Base-by-base conservation (phyloP, 2,888 invertebrate species). In the Hoplodrina blanda region DNA sequence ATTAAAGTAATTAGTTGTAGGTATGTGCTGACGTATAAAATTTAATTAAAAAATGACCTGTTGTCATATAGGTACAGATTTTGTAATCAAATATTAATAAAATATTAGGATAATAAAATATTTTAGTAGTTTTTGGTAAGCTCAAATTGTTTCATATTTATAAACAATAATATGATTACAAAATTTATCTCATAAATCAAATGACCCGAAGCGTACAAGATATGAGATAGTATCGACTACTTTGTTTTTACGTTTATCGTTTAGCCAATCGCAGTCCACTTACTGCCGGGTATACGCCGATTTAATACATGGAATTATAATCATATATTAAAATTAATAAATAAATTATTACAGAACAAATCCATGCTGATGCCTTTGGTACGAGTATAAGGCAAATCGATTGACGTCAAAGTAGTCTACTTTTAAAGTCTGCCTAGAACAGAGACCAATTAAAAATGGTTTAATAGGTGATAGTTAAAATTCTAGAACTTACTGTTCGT, bases 401-500 rank as follows among this genome's bases (percentile, higher is more conserved):
- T 37, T 37, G 37, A 37, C 8, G 37, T 37, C 37, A 37, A 37
- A 37, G 10, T 10, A 37, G 37, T 7, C 33, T 33, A 7, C 33
- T 7, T 33, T 7, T 5, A 33, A 41, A 41, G 13, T 41, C 41
- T 41, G 4, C 41, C 11, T 41, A 41, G 4, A 41, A 41, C 41
- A 1, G 41, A 41, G 13, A 41, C 2, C 11, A 41, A 11, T 41
- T 11, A 11, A 25, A 25, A 25, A 25, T 25, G 25, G 2, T 25
- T 25, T 25, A 54, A 17, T 0, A 54, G 52, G 11, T n/a, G n/a
- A 46, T 37, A 4, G 20, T 19, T 10, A 41, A 30, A 13, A 17
- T 50, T n/a, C 50, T 53, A 46, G 17, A 69, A 93, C 95, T 92
- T 81, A 96, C 95, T 92, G 93, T 78, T 94, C 93, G 1, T 92